phyloP scores from a whole-genome alignment of 2,888 invertebrate genomes.

The Heliconius aoede region DNA sequence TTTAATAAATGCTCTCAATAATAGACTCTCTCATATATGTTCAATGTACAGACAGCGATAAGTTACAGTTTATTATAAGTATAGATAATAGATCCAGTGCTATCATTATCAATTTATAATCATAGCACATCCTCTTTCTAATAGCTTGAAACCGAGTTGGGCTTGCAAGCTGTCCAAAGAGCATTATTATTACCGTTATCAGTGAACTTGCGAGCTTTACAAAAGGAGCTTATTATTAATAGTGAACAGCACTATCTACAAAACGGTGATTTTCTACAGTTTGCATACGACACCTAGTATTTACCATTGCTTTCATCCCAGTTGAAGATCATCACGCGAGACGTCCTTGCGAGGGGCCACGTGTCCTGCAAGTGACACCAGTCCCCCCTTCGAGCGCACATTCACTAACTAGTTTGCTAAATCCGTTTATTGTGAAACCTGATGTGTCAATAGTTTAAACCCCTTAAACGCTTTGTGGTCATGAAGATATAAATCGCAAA shows the following conservation, averaged over 20 bases:
- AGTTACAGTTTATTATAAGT: too few species aligned
- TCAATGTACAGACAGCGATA: too few species aligned
- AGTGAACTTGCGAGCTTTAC: not conserved
- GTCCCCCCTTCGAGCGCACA: conserved; percentile 17
- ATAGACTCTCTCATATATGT: too few species aligned
- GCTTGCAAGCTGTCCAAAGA: not conserved
- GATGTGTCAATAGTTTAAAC: conserved; percentile 46
- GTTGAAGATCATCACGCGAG: conserved; percentile 22
- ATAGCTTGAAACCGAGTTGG: not conserved
- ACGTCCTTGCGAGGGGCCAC: conserved; percentile 37
- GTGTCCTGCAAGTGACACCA: conserved; percentile 30
- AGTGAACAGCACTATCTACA: conserved; percentile 11
- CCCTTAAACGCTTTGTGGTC: conserved; percentile 48
- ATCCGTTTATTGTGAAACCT: conserved; percentile 39
- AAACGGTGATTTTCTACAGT: not conserved
- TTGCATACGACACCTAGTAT: conserved; percentile 10
- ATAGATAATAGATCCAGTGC: too few species aligned
- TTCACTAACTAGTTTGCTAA: conserved; percentile 30
- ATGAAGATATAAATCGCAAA: conserved; percentile 50
- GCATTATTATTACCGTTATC: not conserved
- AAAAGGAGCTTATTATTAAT: conserved; percentile 2
- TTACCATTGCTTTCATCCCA: conserved; percentile 15
- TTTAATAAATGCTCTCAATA: too few species aligned
- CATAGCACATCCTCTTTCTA: not conserved
- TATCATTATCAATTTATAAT: not conserved